A percentile compares a stretch with the other conserved stretches of the same genome.
These are phyloP conservation scores for Drosophila sechellia DNA, from an alignment of 1,140 invertebrate species.

Conservation along the genomic window DNA sequence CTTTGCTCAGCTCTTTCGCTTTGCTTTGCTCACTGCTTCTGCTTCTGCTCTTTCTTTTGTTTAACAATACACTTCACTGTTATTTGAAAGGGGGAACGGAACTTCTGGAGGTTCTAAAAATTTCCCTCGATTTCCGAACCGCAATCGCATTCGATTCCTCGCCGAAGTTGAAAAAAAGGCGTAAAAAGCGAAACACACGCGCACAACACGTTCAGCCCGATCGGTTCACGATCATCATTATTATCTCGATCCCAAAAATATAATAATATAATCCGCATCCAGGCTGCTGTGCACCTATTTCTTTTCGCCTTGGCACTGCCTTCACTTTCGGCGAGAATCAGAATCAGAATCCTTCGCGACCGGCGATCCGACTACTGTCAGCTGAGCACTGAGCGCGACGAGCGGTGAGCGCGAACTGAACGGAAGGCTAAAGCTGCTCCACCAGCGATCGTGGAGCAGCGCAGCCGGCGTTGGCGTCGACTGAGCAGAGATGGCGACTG, in stretches of 20 bases:
- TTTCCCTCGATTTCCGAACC: conserved; percentile 11
- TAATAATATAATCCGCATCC: conserved; percentile 50
- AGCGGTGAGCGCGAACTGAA: conserved; percentile 42
- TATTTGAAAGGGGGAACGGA: conserved; percentile 30
- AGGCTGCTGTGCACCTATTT: conserved; percentile 37
- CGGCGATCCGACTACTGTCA: conserved; percentile 4
- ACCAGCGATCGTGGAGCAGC: conserved; percentile 33
- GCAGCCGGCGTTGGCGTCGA: conserved; percentile 4
- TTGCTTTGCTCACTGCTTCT: conserved; percentile 32
- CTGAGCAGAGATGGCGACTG: conserved; percentile 16
- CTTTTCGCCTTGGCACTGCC: conserved; percentile 14
- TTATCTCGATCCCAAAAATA: conserved; percentile 59
- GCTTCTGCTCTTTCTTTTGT: not conserved
- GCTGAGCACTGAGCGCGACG: conserved; percentile 28
- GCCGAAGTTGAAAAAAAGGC: conserved; percentile 50
- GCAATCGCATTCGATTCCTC: conserved; percentile 24
- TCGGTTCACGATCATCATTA: conserved; percentile 59
- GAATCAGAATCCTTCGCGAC: not conserved
- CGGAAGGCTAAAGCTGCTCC: conserved; percentile 9
- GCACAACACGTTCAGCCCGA: conserved; percentile 44
- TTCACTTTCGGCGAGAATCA: conserved; percentile 54
- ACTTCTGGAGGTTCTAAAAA: conserved; percentile 35
- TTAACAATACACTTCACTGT: conserved; percentile 42
- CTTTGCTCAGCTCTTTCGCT: conserved; percentile 32
- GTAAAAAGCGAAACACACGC: conserved; percentile 27